Conservation (phyloP, 2,888 invertebrate species). For the Conistra vaccinii region DNA sequence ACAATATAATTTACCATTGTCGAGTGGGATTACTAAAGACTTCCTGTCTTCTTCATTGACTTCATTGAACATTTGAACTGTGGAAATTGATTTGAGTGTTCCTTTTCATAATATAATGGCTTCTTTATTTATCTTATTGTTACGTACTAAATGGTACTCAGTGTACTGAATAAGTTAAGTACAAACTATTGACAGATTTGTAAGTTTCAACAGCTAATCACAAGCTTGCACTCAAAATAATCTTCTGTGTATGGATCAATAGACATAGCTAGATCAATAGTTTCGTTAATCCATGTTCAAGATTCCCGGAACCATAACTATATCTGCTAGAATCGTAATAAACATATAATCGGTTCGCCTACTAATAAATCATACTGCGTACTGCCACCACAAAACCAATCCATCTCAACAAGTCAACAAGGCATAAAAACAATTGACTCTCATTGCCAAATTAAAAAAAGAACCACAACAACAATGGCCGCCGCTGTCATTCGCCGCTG, state of each 20-base stretch:
- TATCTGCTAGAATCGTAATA: neutral
- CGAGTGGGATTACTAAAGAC: neutral
- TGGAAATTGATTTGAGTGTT: neutral
- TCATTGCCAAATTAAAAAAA: slow-evolving; percentile 41
- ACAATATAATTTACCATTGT: neutral
- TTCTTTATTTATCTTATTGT: neutral
- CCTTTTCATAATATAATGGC: neutral
- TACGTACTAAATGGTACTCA: no score
- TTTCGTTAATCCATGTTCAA: neutral
- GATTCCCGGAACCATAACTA: neutral
- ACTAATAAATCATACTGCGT: neutral
- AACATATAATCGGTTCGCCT: neutral
- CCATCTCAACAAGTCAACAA: slow-evolving; percentile 13
- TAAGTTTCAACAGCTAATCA: neutral
- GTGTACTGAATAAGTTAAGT: no score
- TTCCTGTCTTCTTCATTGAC: slow-evolving; percentile 15
- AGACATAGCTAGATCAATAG: no score
- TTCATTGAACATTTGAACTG: neutral
- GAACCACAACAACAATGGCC: slow-evolving; percentile 47
- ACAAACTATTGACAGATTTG: neutral
- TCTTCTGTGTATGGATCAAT: neutral
- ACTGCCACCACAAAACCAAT: neutral
- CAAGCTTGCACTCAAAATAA: neutral
- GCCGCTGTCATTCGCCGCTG: slow-evolving; percentile 39
- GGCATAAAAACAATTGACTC: slow-evolving; percentile 28